Percentiles rank a stretch among this genome's conserved stretches.
Conservation (phyloP, 2,797 vertebrate genomes). For the Schizopygopsis malacanthus region DNA sequence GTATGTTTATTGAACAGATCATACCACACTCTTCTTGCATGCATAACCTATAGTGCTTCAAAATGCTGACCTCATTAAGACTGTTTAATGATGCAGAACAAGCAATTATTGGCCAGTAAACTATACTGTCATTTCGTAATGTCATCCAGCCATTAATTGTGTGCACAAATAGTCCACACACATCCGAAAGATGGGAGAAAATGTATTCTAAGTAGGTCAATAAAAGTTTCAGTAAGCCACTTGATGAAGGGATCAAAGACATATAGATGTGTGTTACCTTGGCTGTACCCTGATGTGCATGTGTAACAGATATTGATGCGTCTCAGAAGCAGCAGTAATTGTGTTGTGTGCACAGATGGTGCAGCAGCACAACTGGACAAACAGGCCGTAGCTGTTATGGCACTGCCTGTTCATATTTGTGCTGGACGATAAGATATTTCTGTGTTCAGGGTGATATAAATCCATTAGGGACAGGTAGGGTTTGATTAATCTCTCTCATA, state of each 20-base stretch:
- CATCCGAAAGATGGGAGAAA: neutral
- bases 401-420: slow-evolving; percentile 36
- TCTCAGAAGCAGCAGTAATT: slow-evolving; percentile 30
- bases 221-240: neutral
- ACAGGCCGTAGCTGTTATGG: slow-evolving; percentile 28
- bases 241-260: neutral
- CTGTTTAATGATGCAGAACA: slow-evolving; percentile 30
- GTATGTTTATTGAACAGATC: neutral
- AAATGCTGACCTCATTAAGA: neutral
- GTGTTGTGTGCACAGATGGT: slow-evolving; percentile 54
- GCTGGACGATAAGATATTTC: slow-evolving; percentile 31
- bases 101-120: neutral
- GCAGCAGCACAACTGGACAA: slow-evolving; percentile 41
- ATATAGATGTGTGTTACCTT: neutral
- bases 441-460: slow-evolving; percentile 9
- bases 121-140: neutral
- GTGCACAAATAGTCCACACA: neutral
- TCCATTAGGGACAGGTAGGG: neutral
- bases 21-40: neutral
- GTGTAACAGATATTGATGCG: neutral
- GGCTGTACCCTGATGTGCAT: neutral
- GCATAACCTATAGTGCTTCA: neutral
- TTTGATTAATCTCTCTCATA: neutral
- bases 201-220: neutral
- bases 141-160: neutral